These are phyloP conservation scores for Patella depressa DNA, from an alignment of 2,888 invertebrate species.

Conservation along the genomic window DNA sequence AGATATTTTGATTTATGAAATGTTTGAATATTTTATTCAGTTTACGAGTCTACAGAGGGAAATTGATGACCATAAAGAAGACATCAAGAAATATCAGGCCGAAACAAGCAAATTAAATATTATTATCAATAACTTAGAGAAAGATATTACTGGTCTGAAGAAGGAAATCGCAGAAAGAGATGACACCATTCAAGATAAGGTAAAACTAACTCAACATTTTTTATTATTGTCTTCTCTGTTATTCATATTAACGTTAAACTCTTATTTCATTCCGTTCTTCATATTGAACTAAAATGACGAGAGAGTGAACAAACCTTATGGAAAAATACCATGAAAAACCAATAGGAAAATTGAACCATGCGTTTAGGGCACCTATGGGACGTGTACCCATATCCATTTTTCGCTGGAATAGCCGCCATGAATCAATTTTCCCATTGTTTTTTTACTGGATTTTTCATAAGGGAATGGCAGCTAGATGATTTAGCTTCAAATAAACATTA, in stretches of 20 bases:
- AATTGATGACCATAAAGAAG: slow-evolving; percentile 72
- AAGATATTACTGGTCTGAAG: slow-evolving; percentile 84
- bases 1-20: not conserved
- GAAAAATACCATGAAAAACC: too few relatives aligned
- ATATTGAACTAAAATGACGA: too few relatives aligned
- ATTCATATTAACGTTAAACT: too few relatives aligned
- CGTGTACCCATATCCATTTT: too few relatives aligned
- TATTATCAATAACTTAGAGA: slow-evolving; percentile 81
- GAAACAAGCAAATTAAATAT: slow-evolving; percentile 83
- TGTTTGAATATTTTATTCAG: slow-evolving; percentile 40
- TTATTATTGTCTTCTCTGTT: not conserved
- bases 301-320: too few relatives aligned
- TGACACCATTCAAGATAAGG: slow-evolving; percentile 84
- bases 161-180: slow-evolving; percentile 89
- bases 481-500: too few relatives aligned
- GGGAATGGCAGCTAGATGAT: too few relatives aligned
- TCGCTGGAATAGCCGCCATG: too few relatives aligned
- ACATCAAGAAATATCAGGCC: slow-evolving; percentile 75
- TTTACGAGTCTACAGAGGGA: slow-evolving; percentile 71
- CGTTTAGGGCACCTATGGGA: too few relatives aligned
- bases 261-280: not conserved
- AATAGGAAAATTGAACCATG: too few relatives aligned
- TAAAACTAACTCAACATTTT: slow-evolving; percentile 30
- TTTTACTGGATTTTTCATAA: too few relatives aligned
- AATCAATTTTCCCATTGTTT: too few relatives aligned